Conservation (phyloP, 2,888 invertebrate genomes). For the Drosophila paranaensis region DNA sequence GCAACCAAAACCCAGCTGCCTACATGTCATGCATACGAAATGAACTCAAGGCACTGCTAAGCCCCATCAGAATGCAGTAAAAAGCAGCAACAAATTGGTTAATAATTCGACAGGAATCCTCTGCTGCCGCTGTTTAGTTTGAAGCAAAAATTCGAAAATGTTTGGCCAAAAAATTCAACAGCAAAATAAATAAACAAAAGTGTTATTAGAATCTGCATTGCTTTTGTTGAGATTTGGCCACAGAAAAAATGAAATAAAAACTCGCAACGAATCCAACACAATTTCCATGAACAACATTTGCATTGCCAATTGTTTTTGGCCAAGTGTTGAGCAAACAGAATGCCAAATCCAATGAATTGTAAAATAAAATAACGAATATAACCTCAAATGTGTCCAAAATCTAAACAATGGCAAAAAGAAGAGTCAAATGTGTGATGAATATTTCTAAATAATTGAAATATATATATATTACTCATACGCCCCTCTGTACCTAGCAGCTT, state of each 20-base stretch:
- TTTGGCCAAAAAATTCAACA: slow-evolving; percentile 18
- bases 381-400: slow-evolving; percentile 11
- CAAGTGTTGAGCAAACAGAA: slow-evolving; percentile 65
- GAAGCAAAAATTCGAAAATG: slow-evolving; percentile 11
- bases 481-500: slow-evolving; percentile 21
- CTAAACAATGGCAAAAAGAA: not conserved
- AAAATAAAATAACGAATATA: slow-evolving; percentile 41
- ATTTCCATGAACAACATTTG: slow-evolving; percentile 38
- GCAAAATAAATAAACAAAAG: slow-evolving; percentile 55
- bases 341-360: slow-evolving; percentile 49
- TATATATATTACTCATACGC: slow-evolving; percentile 14
- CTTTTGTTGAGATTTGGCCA: slow-evolving; percentile 36
- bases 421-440: slow-evolving; percentile 9
- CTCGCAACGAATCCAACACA: slow-evolving; percentile 21
- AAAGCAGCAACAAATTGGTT: slow-evolving; percentile 71
- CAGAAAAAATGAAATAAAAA: slow-evolving; percentile 38
- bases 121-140: slow-evolving; percentile 13
- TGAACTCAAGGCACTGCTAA: slow-evolving; percentile 46
- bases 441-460: slow-evolving; percentile 22
- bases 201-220: slow-evolving; percentile 64
- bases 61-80: slow-evolving; percentile 20
- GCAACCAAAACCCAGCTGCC: slow-evolving; percentile 50
- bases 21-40: slow-evolving; percentile 75
- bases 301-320: slow-evolving; percentile 45
- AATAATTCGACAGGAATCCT: slow-evolving; percentile 60